Percentiles rank a stretch among this genome's conserved stretches.
These are phyloP conservation scores for Heliconius hewitsoni DNA, from an alignment of 1,140 invertebrate species.

Conservation along the genomic window DNA sequence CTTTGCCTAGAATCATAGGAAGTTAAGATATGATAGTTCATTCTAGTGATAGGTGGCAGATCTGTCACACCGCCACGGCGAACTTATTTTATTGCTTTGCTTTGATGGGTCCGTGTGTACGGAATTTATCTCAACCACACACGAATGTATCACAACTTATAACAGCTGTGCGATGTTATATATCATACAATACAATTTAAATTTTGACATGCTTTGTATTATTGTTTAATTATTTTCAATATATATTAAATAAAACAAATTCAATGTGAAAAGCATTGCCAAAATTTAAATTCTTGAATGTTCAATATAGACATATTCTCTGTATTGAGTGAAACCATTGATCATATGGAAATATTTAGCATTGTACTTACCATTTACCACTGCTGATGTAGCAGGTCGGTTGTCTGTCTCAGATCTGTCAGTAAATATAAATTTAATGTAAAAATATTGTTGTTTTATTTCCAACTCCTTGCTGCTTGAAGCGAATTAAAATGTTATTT, in stretches of 20 bases:
- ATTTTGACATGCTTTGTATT: slow-evolving; percentile 26
- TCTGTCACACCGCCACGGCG: slow-evolving; percentile 70
- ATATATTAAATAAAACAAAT: not conserved
- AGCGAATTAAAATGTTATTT: slow-evolving; percentile 48
- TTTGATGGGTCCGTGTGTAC: slow-evolving; percentile 40
- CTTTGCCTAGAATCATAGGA: slow-evolving; percentile 48
- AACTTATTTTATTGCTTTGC: slow-evolving; percentile 53
- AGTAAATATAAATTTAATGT: slow-evolving; percentile 79
- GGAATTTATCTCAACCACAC: slow-evolving; percentile 1
- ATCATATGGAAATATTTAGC: not conserved
- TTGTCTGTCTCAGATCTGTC: slow-evolving; percentile 68
- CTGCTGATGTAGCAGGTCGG: slow-evolving; percentile 38
- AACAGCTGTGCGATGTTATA: slow-evolving; percentile 46
- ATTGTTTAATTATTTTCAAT: not conserved
- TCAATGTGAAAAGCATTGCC: not conserved
- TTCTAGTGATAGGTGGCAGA: slow-evolving; percentile 70
- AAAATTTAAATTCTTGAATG: slow-evolving; percentile 10
- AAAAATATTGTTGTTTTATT: slow-evolving; percentile 75
- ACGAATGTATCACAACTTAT: slow-evolving; percentile 24
- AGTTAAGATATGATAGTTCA: slow-evolving; percentile 66
- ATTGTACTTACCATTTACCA: slow-evolving; percentile 10
- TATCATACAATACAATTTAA: slow-evolving; percentile 9
- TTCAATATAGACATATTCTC: not conserved
- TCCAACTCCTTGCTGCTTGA: slow-evolving; percentile 44
- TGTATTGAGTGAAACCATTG: not conserved